Percentiles rank a stretch among this genome's conserved stretches.
These are phyloP conservation scores for Carassius carassius DNA, from an alignment of 2,113 vertebrate species.

Conservation along the genomic window DNA sequence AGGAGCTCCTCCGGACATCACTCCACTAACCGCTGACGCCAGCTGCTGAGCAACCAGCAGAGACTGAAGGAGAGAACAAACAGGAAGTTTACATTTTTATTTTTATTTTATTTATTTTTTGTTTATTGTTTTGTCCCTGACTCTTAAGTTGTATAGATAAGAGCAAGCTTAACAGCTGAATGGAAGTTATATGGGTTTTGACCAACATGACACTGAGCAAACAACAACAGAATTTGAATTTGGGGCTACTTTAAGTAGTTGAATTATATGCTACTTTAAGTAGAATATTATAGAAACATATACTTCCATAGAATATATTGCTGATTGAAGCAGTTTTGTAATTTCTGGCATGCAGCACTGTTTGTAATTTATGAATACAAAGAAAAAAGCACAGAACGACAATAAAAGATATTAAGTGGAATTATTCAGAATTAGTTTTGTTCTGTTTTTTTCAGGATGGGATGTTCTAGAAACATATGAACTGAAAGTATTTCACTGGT, in stretches of 20 bases:
- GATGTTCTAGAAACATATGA: not conserved
- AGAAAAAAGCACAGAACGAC: not conserved
- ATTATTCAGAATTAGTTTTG: not conserved
- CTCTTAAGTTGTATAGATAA: not conserved
- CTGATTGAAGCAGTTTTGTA: not conserved
- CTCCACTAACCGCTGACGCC: slow-evolving; percentile 90
- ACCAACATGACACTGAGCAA: too few relatives aligned
- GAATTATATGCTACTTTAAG: too few relatives aligned
- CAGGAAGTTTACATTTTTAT: not conserved
- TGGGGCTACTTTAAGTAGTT: not conserved
- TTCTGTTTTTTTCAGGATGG: not conserved
- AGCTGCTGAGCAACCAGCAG: slow-evolving; percentile 94
- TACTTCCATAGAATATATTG: not conserved
- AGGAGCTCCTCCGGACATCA: slow-evolving; percentile 91
- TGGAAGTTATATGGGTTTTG: too few relatives aligned
- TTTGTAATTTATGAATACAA: not conserved
- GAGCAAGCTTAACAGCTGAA: too few relatives aligned
- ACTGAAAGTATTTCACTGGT: not conserved
- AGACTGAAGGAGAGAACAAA: slow-evolving; percentile 77
- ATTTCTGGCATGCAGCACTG: not conserved
- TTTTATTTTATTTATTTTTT: too few relatives aligned
- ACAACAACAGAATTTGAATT: not conserved
- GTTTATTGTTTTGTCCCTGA: too few relatives aligned
- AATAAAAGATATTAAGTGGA: not conserved
- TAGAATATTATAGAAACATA: too few relatives aligned